Evolutionary conservation across 2,113 vertebrate species (phyloP), one percentile per base, ranked within the genome.

Genomic region (Microtus ochrogaster): DNA sequence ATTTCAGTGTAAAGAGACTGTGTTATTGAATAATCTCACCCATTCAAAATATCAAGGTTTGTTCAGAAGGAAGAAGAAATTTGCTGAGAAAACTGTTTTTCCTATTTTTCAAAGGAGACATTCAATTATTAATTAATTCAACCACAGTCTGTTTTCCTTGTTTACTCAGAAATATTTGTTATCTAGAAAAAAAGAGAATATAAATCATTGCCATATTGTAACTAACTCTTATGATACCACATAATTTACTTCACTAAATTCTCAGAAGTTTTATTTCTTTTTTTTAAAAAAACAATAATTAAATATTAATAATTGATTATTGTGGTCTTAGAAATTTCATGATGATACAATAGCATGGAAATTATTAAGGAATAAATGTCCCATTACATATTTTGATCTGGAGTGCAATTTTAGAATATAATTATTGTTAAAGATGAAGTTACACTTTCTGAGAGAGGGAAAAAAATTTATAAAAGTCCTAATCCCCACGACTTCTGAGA

Each of bases 171-270:
- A 86, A 22, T 85, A 65, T 89, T 81, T 39, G 17, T 88, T 93
- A 82, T 58, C 76, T 89, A 58, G 86, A 83, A 78, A 58, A 58
- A 77, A 90, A 90, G 12, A 16, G 13, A 73, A 96, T 96, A 94
- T 63, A 33, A 79, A 17, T 52, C 78, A 52, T 58, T 73, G 6
- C 47, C 22, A 44, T 82, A 82, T 5, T 76, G 19, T 88, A 76
- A 91, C 58, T 61, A 81, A 2, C 4, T 7, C 14, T 10, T 61
- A n/a, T 5, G 66, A n/a, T 70, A 93, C n/a, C 52, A 78, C 87
- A 72, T 76, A 76, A 65, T 66, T 93, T 36, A 2, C 12, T 85
- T 84, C 41, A 91, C 68, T 91, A 89, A 82, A 76, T 89, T 96
- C 81, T 55, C 3, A 55, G 16, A 1, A 55, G 7, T 61, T 2